These are phyloP conservation scores for Hirtodrosophila histrioides DNA, from an alignment of 2,888 invertebrate species.

Conservation along the genomic window DNA sequence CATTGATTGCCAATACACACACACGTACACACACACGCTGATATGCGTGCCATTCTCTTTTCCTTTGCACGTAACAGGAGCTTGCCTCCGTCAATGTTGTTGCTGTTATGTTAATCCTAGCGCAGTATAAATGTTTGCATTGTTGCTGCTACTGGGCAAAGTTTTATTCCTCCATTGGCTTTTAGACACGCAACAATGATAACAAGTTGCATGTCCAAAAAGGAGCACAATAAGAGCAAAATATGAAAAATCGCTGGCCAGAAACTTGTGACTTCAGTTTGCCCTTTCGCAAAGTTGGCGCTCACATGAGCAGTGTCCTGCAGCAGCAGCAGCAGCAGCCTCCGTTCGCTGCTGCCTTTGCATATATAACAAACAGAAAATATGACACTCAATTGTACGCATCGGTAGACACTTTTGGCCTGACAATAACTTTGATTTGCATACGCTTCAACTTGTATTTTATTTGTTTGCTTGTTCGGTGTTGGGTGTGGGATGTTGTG, in stretches of 20 bases:
- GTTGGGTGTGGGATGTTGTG: constrained; percentile 2
- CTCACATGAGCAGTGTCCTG: constrained; percentile 33
- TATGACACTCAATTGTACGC: constrained; percentile 79
- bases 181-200: constrained; percentile 79
- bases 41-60: constrained; percentile 16
- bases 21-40: constrained; percentile 25
- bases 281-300: constrained; percentile 53
- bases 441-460: constrained; percentile 42
- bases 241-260: constrained; percentile 36
- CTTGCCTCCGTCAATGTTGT: constrained; percentile 14
- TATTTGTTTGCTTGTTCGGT: constrained; percentile 35
- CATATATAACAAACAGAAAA: constrained; percentile 71
- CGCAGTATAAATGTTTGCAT: constrained; percentile 64
- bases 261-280: constrained; percentile 51
- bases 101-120: constrained; percentile 64
- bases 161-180: constrained; percentile 71
- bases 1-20: constrained; percentile 64
- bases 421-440: constrained; percentile 80
- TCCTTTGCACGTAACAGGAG: constrained; percentile 30
- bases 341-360: constrained; percentile 26
- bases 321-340: no score
- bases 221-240: constrained; percentile 16
- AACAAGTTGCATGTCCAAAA: constrained; percentile 63
- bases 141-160: constrained; percentile 55
- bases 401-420: constrained; percentile 74